phyloP scores from a whole-genome alignment of 2,888 invertebrate species.

The Carabus problematicus region DNA sequence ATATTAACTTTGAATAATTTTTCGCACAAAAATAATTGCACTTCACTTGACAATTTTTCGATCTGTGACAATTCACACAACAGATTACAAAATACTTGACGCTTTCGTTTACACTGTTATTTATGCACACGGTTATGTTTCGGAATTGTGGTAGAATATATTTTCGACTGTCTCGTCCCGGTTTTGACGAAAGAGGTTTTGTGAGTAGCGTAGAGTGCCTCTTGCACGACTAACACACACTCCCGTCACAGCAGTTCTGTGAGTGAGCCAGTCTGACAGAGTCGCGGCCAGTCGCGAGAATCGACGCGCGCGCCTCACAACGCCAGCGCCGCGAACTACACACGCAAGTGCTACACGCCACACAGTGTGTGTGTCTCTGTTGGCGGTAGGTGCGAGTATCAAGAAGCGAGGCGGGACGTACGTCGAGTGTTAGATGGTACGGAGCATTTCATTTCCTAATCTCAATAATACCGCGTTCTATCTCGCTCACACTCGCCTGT shows the following conservation, averaged over 20 bases:
- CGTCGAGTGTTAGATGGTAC: neutral
- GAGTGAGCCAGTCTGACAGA: slow-evolving; percentile 56
- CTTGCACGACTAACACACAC: slow-evolving; percentile 48
- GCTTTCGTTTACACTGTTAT: too few relatives aligned
- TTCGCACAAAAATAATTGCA: too few relatives aligned
- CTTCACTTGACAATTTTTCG: too few relatives aligned
- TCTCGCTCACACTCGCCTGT: slow-evolving; percentile 30
- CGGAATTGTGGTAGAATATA: neutral
- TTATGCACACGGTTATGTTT: too few relatives aligned
- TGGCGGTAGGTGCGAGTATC: slow-evolving; percentile 1
- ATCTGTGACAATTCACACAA: too few relatives aligned
- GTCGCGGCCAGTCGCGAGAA: slow-evolving; percentile 51
- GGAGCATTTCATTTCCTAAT: slow-evolving; percentile 42
- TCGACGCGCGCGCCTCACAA: slow-evolving; percentile 20
- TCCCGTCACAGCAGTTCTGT: slow-evolving; percentile 62
- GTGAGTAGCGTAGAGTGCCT: neutral
- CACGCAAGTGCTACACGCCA: slow-evolving; percentile 7
- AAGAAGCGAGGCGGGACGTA: slow-evolving; percentile 11
- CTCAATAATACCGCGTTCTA: slow-evolving; percentile 41
- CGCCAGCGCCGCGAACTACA: slow-evolving; percentile 26
- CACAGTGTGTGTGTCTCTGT: neutral
- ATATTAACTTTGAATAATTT: too few relatives aligned
- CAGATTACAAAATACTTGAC: too few relatives aligned
- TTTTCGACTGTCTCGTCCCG: neutral
- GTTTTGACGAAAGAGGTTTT: neutral